Conservation (phyloP, 92 coral and sea anemone species). For the Anthopleura xanthogrammica region DNA sequence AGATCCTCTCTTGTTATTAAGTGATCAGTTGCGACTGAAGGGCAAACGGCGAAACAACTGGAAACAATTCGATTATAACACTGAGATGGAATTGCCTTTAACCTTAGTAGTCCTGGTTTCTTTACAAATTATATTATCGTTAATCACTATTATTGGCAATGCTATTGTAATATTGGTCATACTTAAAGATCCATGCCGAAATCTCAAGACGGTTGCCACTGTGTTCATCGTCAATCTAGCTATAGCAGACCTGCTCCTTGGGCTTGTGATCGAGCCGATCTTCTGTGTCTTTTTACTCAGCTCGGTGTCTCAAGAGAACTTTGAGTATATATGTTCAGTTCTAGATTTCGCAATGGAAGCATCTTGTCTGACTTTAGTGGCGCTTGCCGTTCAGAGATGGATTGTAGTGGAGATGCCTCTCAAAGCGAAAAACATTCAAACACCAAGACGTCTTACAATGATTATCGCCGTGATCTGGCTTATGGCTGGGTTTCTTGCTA, state of each 20-base stretch:
- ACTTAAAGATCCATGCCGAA: background rate
- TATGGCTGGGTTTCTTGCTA: background rate
- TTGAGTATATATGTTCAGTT: background rate
- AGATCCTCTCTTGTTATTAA: too few relatives aligned
- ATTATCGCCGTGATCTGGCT: background rate
- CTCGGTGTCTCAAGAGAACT: background rate
- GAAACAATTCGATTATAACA: too few relatives aligned
- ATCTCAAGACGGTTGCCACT: background rate
- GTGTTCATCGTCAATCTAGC: conserved; percentile 1
- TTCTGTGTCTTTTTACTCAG: background rate
- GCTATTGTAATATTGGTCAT: background rate
- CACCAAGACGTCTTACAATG: background rate
- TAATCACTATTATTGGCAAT: background rate
- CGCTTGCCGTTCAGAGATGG: conserved; percentile 6
- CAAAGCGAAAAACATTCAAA: background rate
- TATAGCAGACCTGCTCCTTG: conserved; percentile 10
- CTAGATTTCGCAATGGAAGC: background rate
- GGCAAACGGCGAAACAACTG: too few relatives aligned
- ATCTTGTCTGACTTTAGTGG: conserved; percentile 5
- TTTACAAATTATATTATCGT: background rate
- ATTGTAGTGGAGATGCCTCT: conserved; percentile 3
- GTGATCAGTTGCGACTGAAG: too few relatives aligned
- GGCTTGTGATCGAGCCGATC: conserved; percentile 1
- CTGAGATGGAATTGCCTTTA: background rate
- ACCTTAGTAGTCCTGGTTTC: background rate